Evolutionary conservation across 1,140 invertebrate genomes (phyloP), one percentile per base, ranked within the genome.

Genomic region (Orius insidiosus): DNA sequence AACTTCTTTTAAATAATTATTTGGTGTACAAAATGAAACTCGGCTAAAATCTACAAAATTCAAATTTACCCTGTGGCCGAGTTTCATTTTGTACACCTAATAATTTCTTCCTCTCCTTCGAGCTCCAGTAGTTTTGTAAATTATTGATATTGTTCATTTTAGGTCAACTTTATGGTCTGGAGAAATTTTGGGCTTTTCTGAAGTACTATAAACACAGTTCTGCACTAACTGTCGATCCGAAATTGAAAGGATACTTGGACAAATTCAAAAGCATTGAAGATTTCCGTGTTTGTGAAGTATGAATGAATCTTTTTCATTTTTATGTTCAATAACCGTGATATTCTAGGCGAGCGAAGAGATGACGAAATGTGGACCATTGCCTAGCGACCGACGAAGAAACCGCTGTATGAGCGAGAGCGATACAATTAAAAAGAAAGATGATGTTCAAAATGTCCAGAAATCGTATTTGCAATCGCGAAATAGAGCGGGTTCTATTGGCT

Each of bases 111-210:
- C 3, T 19, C 14, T 30, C 16, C 10, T 31, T 6, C 16, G 31
- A 47, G n/a, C 6, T 33, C 40, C 18, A 45, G 31, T 41, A n/a
- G 6, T 33, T 33, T n/a, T 33, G 32, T 7, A 33, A n/a, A 42
- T 34, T 45, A 35, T 41, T 36, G 38, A 46, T 38, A 43, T n/a
- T 58, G 52, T 50, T 53, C 40, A 6, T 59, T 65, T n/a, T 60
- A 88, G 86, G 89, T 64, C 89, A 98, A 67, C 66, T 97, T 13
- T 98, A 98, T 68, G 95, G 94, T 34, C 66, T 98, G 38, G 95
- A 98, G 66, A 98, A 98, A 63, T 98, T 98, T 65, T 97, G 93
- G 89, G 92, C 93, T 35, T 98, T 97, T 69, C 66, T 94, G 5
- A 96, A 96, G 63, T 92, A 89, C 68, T 90, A 87, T 63, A 88